phyloP scores from a whole-genome alignment of 2,113 vertebrate species.

The Anolis sagrei region DNA sequence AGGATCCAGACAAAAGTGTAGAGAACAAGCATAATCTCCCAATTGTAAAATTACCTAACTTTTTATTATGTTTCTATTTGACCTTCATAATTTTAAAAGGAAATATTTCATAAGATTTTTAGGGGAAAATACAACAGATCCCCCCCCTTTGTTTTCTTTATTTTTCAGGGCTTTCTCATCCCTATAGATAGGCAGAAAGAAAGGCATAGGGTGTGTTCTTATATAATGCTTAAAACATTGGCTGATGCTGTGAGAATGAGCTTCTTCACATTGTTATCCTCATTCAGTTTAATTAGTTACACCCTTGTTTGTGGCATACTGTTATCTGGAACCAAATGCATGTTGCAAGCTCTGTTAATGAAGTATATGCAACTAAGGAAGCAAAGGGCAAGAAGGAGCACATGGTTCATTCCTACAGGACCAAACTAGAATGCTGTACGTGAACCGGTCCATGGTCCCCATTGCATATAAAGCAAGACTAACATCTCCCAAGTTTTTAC shows the following conservation, averaged over 20 bases:
- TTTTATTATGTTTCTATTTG: no score
- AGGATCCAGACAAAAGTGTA: no score
- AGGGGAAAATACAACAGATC: no score
- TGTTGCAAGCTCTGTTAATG: neutral
- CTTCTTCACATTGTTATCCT: neutral
- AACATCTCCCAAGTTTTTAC: neutral
- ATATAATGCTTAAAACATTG: neutral
- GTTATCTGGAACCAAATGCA: neutral
- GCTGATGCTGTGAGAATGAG: neutral
- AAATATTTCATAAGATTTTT: no score
- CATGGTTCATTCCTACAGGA: neutral
- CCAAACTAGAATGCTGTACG: neutral
- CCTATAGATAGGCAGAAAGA: neutral
- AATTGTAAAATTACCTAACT: no score
- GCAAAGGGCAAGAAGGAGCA: neutral
- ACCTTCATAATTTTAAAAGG: no score
- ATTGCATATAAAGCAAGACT: neutral
- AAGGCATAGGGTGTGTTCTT: neutral
- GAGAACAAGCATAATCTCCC: no score
- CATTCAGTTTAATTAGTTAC: neutral
- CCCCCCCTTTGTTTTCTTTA: no score
- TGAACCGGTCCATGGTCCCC: neutral
- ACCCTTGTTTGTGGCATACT: neutral
- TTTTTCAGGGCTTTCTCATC: no score
- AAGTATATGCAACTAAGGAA: neutral